phyloP scores from a whole-genome alignment of 1,140 invertebrate species.

The Eubasilissa regina region DNA sequence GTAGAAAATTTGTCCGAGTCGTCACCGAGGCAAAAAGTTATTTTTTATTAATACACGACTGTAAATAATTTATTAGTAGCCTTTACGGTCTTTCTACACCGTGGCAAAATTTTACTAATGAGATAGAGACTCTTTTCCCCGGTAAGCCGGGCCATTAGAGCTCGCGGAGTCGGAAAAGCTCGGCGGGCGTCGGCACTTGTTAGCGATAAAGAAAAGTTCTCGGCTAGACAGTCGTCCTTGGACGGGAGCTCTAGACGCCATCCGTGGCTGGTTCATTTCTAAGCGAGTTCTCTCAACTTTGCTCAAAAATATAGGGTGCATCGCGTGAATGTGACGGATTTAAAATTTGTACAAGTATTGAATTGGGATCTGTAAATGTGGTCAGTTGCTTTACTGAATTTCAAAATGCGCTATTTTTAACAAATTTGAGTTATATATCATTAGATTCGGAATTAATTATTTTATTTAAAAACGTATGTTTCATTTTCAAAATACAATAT shows the following conservation, averaged over 20 bases:
- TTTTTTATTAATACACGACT: background rate
- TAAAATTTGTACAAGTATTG: constrained; percentile 1
- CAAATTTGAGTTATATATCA: too few species aligned
- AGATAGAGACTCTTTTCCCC: background rate
- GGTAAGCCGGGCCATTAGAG: constrained; percentile 28
- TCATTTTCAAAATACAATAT: too few species aligned
- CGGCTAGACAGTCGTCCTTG: constrained; percentile 41
- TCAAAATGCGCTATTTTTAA: too few species aligned
- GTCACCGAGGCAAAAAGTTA: background rate
- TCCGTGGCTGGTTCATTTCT: constrained; percentile 5
- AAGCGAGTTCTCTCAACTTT: background rate
- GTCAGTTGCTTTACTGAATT: too few species aligned
- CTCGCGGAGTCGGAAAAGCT: constrained; percentile 28
- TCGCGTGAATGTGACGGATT: background rate
- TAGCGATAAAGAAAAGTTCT: constrained; percentile 45
- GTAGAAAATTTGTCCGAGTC: too few species aligned
- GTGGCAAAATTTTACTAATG: background rate
- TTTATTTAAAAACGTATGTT: too few species aligned
- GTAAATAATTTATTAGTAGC: background rate
- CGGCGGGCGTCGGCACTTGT: constrained; percentile 38
- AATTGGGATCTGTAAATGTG: too few species aligned
- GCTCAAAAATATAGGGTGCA: background rate
- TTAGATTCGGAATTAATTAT: too few species aligned
- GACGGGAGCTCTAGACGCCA: background rate
- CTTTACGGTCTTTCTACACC: background rate